Conservation (phyloP, 1,140 invertebrate genomes). For the Aphidius gifuensis region DNA sequence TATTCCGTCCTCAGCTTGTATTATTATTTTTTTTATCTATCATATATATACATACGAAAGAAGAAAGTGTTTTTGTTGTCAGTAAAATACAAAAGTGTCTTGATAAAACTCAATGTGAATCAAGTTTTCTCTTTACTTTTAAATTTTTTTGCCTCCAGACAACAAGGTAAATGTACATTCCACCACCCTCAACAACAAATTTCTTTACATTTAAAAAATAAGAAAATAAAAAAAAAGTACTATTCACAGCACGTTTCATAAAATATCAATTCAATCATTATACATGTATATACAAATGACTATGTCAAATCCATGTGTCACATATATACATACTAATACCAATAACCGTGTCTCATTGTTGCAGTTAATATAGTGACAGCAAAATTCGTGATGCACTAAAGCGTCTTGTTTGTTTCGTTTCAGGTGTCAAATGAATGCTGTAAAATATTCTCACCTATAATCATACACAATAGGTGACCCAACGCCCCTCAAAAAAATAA, state of each 20-base stretch:
- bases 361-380: too few relatives aligned
- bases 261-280: slow-evolving; percentile 12
- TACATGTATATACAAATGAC: too few relatives aligned
- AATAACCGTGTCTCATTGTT: too few relatives aligned
- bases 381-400: too few relatives aligned
- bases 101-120: slow-evolving; percentile 19
- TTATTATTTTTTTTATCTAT: too few relatives aligned
- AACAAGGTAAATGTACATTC: background rate
- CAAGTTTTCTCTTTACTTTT: slow-evolving; percentile 16
- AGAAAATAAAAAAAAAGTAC: background rate
- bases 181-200: background rate
- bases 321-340: background rate
- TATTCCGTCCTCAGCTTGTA: too few relatives aligned
- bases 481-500: too few relatives aligned
- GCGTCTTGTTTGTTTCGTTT: too few relatives aligned
- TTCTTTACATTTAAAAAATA: slow-evolving; percentile 7
- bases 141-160: slow-evolving; percentile 3
- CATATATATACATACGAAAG: background rate
- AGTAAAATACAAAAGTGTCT: background rate
- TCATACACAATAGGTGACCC: too few relatives aligned
- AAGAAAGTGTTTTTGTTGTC: slow-evolving; percentile 17
- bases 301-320: background rate
- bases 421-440: too few relatives aligned
- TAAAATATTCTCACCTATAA: too few relatives aligned
- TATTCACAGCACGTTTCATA: slow-evolving; percentile 9